Conservation (phyloP, 2,888 invertebrate genomes). For the Trichopoda pennipes region DNA sequence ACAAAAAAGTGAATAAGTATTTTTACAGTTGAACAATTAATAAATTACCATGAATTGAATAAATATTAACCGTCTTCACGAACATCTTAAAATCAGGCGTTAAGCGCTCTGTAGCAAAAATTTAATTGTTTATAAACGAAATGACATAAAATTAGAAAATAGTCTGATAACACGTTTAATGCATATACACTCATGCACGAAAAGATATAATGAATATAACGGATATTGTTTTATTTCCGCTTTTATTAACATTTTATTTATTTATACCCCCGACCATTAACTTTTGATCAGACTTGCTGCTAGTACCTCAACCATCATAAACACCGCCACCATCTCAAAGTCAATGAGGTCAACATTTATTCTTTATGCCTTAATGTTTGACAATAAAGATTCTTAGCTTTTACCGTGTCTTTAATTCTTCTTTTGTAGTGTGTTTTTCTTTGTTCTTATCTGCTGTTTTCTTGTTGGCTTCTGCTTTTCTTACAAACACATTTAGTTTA, state of each 20-base stretch:
- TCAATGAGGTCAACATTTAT: constrained; percentile 59
- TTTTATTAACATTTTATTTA: background rate
- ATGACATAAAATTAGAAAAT: constrained; percentile 39
- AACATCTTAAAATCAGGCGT: constrained; percentile 3
- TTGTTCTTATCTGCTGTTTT: constrained; percentile 33
- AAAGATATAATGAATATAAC: constrained; percentile 41
- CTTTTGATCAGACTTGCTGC: background rate
- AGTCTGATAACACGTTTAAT: constrained; percentile 21
- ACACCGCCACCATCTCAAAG: constrained; percentile 18
- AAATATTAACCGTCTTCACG: constrained; percentile 27
- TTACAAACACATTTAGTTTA: constrained; percentile 40
- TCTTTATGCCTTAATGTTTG: constrained; percentile 19
- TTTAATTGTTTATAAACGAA: constrained; percentile 38
- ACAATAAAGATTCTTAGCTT: constrained; percentile 45
- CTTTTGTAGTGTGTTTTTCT: constrained; percentile 2
- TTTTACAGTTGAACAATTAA: too few species aligned
- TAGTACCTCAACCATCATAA: background rate
- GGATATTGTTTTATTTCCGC: constrained; percentile 70
- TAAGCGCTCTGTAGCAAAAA: constrained; percentile 26
- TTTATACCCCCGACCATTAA: background rate
- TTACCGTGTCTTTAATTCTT: constrained; percentile 1
- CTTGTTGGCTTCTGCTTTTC: constrained; percentile 9
- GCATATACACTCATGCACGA: constrained; percentile 14
- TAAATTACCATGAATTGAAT: too few species aligned
- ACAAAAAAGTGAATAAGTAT: background rate